Evolutionary conservation across 2,888 invertebrate species (phyloP), one percentile per base, ranked within the genome.

Genomic region (Morpho helenor): DNA sequence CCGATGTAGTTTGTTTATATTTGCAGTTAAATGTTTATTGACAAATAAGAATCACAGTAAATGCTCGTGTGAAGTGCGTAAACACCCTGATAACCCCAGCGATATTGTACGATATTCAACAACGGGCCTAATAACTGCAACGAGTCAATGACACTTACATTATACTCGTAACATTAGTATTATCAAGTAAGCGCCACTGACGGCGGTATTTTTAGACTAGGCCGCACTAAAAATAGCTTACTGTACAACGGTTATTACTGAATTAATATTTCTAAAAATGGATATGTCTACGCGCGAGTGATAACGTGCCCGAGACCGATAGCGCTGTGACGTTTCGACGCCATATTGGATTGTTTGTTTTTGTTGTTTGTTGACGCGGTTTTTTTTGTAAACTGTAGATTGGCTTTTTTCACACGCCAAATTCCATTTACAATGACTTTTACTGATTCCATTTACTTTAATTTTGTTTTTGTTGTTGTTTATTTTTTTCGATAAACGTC

Each of bases 191-290:
- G 77, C 88, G 87, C 86, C 89, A 87, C 79, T 79, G 78, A 76
- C 68, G 63, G 66, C 72, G 80, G 78, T 90, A 90, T 89, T 87
- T 90, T 90, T 90, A 90, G 90, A 80, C 85, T 88, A 88, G 88
- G 84, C 82, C 82, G 79, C 68, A 85, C 90, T 90, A 90, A 87
- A 90, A 87, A 89, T 90, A 90, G 89, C 69, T 68, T 66, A 65
- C 69, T 68, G 69, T 84, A 77, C 79, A 77, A 76, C 81, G 74
- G 87, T 90, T 89, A 90, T 90, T 86, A 89, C 87, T 86, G 88
- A 87, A 89, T 89, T 90, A 90, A 90, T 90, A 90, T 90, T 89
- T 90, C 90, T 90, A 90, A 90, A 90, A 89, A 90, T 80, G 87
- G 89, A 88, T 80, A 16, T 83, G 86, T 85, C 84, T 86, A 82